A percentile compares a stretch with the other conserved stretches of the same genome.
phyloP scores from a whole-genome alignment of 1,140 invertebrate genomes.

The Heliconius hermathena region DNA sequence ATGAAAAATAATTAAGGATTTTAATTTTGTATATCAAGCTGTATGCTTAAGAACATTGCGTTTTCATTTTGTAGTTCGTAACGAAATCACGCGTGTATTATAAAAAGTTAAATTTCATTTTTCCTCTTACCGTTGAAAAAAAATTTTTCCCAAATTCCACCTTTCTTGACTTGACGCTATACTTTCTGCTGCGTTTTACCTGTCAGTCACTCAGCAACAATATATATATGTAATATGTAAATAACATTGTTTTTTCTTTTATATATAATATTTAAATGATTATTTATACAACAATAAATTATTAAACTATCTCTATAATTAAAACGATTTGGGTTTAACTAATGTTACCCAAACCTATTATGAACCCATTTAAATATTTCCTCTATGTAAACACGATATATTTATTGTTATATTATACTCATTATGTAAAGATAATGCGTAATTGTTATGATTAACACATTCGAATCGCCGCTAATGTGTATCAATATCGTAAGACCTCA shows the following conservation, averaged over 20 bases:
- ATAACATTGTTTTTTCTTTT: background rate
- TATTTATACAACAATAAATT: background rate
- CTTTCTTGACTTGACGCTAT: too few relatives aligned
- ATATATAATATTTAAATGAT: background rate
- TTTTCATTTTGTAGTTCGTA: too few relatives aligned
- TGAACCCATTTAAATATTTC: background rate
- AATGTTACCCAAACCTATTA: background rate
- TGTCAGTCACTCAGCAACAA: too few relatives aligned
- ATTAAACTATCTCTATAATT: background rate
- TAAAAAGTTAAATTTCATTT: too few relatives aligned
- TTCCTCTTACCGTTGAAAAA: too few relatives aligned
- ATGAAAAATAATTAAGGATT: too few relatives aligned
- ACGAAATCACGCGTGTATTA: too few relatives aligned
- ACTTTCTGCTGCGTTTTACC: too few relatives aligned
- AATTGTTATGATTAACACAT: constrained; percentile 30
- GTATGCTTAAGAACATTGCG: too few relatives aligned
- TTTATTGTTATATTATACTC: constrained; percentile 5
- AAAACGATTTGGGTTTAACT: background rate
- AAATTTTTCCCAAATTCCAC: too few relatives aligned
- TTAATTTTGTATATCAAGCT: too few relatives aligned
- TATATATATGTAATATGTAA: too few relatives aligned
- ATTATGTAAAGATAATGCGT: constrained; percentile 14
- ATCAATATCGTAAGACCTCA: constrained; percentile 1
- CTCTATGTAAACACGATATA: background rate
- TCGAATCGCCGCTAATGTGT: constrained; percentile 10